Evolutionary conservation across 2,797 vertebrate genomes (phyloP).

Genomic region (Sciurus vulgaris): DNA sequence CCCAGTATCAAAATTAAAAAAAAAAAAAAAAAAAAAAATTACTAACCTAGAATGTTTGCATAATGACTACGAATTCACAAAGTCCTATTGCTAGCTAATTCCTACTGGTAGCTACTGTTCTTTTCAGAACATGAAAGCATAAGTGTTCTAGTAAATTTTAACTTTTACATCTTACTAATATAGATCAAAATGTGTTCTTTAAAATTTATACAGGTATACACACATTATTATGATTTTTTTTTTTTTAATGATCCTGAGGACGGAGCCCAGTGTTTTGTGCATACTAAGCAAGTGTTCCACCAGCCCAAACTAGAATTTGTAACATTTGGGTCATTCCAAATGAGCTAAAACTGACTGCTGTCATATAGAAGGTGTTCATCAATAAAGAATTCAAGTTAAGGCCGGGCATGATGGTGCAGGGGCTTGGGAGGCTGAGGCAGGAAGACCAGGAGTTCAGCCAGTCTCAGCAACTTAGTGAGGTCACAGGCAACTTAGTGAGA

Average conservation of each 20-base stretch:
- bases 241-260: neutral
- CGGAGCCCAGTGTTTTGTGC: neutral
- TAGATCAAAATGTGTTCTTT: neutral
- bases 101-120: neutral
- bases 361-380: neutral
- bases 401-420: too few species aligned
- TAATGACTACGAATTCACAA: neutral
- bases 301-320: neutral
- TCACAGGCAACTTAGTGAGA: too few species aligned
- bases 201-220: neutral
- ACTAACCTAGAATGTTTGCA: neutral
- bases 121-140: neutral
- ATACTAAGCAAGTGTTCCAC: too few species aligned
- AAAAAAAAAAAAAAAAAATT: neutral
- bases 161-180: neutral
- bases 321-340: neutral
- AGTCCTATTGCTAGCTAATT: neutral
- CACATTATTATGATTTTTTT: neutral
- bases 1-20: too few species aligned
- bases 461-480: too few species aligned
- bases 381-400: neutral
- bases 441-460: too few species aligned
- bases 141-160: neutral
- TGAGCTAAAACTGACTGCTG: neutral
- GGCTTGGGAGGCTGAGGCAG: too few species aligned